Base-by-base conservation (phyloP, 2,113 vertebrate genomes). In the Tor tambroides region DNA sequence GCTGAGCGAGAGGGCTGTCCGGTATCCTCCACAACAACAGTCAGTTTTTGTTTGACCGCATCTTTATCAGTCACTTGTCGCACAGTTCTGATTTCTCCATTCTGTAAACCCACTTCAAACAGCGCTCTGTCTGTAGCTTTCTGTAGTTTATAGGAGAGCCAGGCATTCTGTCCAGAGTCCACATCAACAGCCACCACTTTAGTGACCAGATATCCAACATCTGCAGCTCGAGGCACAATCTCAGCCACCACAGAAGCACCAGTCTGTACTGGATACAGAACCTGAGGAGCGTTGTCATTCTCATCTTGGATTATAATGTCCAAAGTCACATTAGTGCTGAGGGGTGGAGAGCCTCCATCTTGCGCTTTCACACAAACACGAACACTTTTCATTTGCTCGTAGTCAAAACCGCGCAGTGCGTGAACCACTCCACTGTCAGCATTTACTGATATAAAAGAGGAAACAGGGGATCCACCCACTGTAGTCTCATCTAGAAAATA, bases 251-350 rank as follows among this genome's bases (percentile, higher is more conserved):
- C 67, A 54, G 82, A 84, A 28, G 19, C 30, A 5, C 49, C 82
- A 41, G 82, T 74, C 32, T 84, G 82, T 9, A 84, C 67, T 19
- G 82, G 82, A 74, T 74, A 84, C 49, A 84, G 82, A 84, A 84
- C 23, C 46, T 84, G 82, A 56, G 82, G 82, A 72, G 82, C 67
- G n/a, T 84, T 84, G 69, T 84, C 82, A 41, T 84, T 84, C 69
- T 84, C 12, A 38, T 84, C 82, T 35, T 74, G 32, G 21, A 95
- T 87, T 1, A 88, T 90, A n/a, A 95, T 85, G 15, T 65, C 49
- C 2, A 91, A 19, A 32, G 85, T 88, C 61, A 80, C 85, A 14
- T 78, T 88, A 19, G n/a, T 71, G 30, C 85, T 88, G 7, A 90
- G 82, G 12, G 87, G 86, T 8, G 89, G 90, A 15, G 84, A 86